Evolutionary conservation across 2,113 vertebrate species (phyloP).

Genomic region (Corythoichthys intestinalis): DNA sequence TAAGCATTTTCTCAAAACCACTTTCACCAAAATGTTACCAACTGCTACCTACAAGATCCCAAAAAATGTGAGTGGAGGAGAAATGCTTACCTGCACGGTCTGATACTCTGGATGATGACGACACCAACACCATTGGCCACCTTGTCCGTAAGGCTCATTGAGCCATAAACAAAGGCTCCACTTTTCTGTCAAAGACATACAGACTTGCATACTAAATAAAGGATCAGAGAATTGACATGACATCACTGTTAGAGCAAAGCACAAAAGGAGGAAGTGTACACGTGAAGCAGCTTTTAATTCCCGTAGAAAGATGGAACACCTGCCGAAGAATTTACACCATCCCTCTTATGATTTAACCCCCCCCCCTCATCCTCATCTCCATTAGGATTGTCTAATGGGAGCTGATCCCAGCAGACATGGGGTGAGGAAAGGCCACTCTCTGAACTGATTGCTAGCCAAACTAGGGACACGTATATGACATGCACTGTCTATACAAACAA

Average conservation of each 20-base stretch:
- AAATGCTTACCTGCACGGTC: conserved; percentile 80
- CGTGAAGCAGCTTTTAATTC: not conserved
- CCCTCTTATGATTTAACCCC: no score
- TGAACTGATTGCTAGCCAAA: no score
- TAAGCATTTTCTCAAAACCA: not conserved
- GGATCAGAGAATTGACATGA: not conserved
- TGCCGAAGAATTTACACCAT: not conserved
- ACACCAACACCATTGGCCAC: conserved; percentile 83
- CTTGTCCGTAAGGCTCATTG: conserved; percentile 90
- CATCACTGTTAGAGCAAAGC: not conserved
- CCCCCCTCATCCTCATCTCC: no score
- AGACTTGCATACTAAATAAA: not conserved
- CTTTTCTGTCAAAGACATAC: conserved; percentile 72
- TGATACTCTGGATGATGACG: conserved; percentile 77
- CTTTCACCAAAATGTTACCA: not conserved
- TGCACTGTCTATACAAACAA: no score
- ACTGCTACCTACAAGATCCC: not conserved
- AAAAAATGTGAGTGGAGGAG: not conserved
- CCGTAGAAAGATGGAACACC: not conserved
- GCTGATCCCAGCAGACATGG: no score
- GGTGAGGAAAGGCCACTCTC: no score
- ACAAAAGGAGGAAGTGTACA: not conserved
- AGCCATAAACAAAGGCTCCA: conserved; percentile 83
- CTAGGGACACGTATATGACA: no score
- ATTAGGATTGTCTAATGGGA: no score